A percentile compares a stretch with the other conserved stretches of the same genome.
These are phyloP conservation scores for Xanthia togata DNA, from an alignment of 2,888 invertebrate genomes.

Conservation along the genomic window DNA sequence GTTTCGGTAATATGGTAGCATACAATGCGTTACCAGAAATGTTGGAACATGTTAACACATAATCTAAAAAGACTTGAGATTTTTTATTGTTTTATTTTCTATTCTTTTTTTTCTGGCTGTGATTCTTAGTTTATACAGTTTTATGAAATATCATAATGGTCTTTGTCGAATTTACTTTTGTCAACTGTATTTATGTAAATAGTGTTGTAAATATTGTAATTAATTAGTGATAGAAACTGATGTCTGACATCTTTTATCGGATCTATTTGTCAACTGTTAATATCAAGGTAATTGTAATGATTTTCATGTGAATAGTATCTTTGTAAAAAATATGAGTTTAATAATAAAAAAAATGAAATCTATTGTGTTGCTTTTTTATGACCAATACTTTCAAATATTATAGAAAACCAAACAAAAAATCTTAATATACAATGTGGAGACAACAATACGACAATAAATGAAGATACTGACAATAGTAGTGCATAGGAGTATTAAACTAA, in stretches of 20 bases:
- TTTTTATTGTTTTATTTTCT: conserved; percentile 61
- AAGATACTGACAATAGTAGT: background rate
- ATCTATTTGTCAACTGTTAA: conserved; percentile 86
- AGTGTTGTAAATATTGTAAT: conserved; percentile 75
- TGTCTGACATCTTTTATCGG: conserved; percentile 87
- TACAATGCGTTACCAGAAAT: conserved; percentile 89
- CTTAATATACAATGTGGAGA: background rate
- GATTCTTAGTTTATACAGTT: conserved; percentile 65
- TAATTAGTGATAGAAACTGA: conserved; percentile 75
- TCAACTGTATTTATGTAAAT: conserved; percentile 75
- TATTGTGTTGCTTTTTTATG: conserved; percentile 31
- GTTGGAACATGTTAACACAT: conserved; percentile 86
- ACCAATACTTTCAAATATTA: too few relatives aligned
- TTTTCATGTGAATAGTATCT: conserved; percentile 88
- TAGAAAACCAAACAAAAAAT: background rate
- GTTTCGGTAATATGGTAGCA: conserved; percentile 88
- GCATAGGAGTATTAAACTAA: too few relatives aligned
- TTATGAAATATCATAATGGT: conserved; percentile 68
- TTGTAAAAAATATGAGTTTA: conserved; percentile 87
- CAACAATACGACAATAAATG: background rate
- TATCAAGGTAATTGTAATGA: conserved; percentile 85
- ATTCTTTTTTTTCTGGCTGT: conserved; percentile 77
- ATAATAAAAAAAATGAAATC: conserved; percentile 77
- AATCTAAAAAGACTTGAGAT: conserved; percentile 71
- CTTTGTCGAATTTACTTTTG: conserved; percentile 76